phyloP scores from a whole-genome alignment of 2,797 vertebrate species.

The Nyctibius grandis region DNA sequence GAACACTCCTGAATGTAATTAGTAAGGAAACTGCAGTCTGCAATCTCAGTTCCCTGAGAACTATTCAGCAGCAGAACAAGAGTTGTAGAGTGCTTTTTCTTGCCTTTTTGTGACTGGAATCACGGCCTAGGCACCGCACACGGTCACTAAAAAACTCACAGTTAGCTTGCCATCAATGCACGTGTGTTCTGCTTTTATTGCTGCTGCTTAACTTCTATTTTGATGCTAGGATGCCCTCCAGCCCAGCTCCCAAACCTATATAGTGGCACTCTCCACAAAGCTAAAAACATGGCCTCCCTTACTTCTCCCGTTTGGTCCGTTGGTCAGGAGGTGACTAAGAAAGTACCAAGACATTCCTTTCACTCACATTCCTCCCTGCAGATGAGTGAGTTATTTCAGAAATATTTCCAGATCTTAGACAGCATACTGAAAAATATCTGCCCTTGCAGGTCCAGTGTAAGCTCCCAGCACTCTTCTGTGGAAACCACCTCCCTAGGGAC shows the following conservation, averaged over 20 bases:
- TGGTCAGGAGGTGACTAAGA: background rate
- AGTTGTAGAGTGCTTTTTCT: background rate
- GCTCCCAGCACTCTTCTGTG: background rate
- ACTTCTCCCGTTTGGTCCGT: background rate
- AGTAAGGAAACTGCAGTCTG: background rate
- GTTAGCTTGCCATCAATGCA: background rate
- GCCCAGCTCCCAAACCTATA: background rate
- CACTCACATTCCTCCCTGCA: background rate
- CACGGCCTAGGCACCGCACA: background rate
- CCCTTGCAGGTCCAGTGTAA: background rate
- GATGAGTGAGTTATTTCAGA: background rate
- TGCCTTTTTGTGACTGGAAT: background rate
- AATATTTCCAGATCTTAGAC: background rate
- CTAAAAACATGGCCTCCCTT: background rate
- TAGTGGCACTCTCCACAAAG: background rate
- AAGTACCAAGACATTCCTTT: background rate
- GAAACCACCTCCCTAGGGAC: background rate
- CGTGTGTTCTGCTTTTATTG: background rate
- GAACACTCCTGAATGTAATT: background rate
- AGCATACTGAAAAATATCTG: background rate
- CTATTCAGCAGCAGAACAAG: background rate
- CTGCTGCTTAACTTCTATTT: background rate
- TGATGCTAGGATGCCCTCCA: background rate
- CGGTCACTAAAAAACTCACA: background rate
- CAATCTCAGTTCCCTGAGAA: background rate